phyloP scores from a whole-genome alignment of 2,888 invertebrate species.

The Molanna angustata region DNA sequence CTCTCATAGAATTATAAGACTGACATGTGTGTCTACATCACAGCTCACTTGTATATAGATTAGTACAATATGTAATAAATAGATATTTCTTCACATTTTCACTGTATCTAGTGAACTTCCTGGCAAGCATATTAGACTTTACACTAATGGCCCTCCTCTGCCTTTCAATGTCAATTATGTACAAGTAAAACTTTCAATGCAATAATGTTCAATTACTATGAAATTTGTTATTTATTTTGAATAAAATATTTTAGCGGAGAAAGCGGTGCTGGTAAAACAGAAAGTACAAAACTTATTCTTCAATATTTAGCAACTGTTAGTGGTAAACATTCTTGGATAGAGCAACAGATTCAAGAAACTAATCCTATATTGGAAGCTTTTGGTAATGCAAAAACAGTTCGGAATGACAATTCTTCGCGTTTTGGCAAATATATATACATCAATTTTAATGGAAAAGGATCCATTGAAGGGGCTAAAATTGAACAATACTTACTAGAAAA shows the following conservation, averaged over 20 bases:
- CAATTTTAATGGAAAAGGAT: constrained; percentile 76
- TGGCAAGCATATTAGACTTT: too few species aligned
- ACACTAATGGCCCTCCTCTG: too few species aligned
- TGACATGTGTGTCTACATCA: too few species aligned
- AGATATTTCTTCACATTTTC: too few species aligned
- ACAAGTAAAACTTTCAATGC: too few species aligned
- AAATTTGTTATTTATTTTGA: constrained; percentile 5
- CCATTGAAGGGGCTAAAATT: constrained; percentile 90
- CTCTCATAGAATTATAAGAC: too few species aligned
- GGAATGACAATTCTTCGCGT: constrained; percentile 94
- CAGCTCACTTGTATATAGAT: too few species aligned
- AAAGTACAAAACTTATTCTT: constrained; percentile 90
- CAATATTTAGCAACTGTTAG: constrained; percentile 93
- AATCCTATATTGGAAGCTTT: constrained; percentile 97
- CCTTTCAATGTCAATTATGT: too few species aligned
- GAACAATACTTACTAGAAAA: constrained; percentile 95
- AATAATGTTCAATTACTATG: constrained; percentile 9
- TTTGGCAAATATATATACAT: constrained; percentile 96
- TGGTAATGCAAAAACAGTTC: constrained; percentile 93
- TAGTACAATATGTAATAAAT: too few species aligned
- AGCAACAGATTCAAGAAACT: constrained; percentile 94
- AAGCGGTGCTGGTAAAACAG: constrained; percentile 95
- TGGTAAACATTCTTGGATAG: constrained; percentile 96
- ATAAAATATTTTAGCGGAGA: constrained; percentile 83
- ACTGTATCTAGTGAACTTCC: too few species aligned